A percentile compares a stretch with the other conserved stretches of the same genome.
Conservation (phyloP, 2,888 invertebrate species). For the Tenodera sinensis region DNA sequence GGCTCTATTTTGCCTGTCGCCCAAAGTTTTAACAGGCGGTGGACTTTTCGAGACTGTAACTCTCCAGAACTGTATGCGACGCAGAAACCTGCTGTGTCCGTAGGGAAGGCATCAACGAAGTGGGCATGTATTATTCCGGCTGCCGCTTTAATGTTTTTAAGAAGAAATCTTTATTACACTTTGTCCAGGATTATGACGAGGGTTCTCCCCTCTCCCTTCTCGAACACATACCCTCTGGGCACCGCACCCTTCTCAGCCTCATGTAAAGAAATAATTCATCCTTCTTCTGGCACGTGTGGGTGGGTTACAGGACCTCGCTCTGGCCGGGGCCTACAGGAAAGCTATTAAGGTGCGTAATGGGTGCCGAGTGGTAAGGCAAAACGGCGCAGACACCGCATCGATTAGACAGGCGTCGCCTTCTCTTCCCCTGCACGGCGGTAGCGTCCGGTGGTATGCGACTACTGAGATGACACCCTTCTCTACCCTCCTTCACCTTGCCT, state of each 20-base stretch:
- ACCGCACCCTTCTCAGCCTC: neutral
- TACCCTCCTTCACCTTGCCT: neutral
- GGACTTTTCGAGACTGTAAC: neutral
- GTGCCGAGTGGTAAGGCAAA: constrained; percentile 61
- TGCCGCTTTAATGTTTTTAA: neutral
- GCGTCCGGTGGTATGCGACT: constrained; percentile 18
- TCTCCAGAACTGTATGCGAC: neutral
- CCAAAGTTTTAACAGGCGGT: neutral
- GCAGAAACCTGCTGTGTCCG: neutral
- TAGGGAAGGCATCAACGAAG: neutral
- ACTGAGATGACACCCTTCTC: constrained; percentile 13
- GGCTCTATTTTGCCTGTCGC: neutral
- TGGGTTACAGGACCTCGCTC: neutral
- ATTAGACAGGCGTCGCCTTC: constrained; percentile 47
- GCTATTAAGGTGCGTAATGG: constrained; percentile 77
- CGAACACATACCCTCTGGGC: neutral
- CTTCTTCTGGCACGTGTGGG: constrained; percentile 6
- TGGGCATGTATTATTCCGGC: neutral
- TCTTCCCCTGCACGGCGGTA: constrained; percentile 11
- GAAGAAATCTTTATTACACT: neutral
- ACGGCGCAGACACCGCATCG: constrained; percentile 66
- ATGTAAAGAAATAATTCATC: constrained; percentile 13
- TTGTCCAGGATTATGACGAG: constrained; percentile 5
- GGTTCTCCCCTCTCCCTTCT: neutral
- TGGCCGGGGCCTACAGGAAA: constrained; percentile 41